Evolutionary conservation across 2,797 vertebrate genomes (phyloP).

Genomic region (Danio kyathit): DNA sequence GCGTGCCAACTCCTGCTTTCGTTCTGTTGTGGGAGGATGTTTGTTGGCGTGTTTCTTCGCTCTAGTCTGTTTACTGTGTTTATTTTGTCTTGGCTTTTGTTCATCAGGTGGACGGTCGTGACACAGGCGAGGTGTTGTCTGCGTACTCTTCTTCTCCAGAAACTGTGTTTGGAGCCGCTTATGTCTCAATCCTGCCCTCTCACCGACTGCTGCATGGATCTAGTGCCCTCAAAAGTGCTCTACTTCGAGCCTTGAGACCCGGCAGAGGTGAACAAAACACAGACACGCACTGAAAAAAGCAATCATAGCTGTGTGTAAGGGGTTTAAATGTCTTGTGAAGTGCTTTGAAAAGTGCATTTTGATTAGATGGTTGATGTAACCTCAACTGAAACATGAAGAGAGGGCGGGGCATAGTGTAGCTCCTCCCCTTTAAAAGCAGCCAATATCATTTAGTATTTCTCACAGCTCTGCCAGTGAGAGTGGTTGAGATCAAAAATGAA

Average conservation of each 20-base stretch:
- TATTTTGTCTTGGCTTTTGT: background rate
- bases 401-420: too few species aligned
- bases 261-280: conserved; percentile 81
- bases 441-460: too few species aligned
- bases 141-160: conserved; percentile 91
- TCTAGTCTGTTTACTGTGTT: conserved; percentile 13
- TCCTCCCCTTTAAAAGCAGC: too few species aligned
- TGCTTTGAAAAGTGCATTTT: too few species aligned
- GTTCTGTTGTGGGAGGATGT: conserved; percentile 25
- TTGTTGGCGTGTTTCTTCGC: conserved; percentile 43
- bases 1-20: conserved; percentile 1
- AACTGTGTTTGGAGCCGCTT: conserved; percentile 89
- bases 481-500: too few species aligned
- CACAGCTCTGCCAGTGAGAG: too few species aligned
- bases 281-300: too few species aligned
- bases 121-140: conserved; percentile 85
- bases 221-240: conserved; percentile 78
- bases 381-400: too few species aligned
- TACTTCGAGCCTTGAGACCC: conserved; percentile 77
- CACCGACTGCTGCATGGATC: conserved; percentile 88
- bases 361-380: too few species aligned
- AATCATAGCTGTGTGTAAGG: too few species aligned
- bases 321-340: too few species aligned
- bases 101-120: conserved; percentile 83
- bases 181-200: conserved; percentile 85